These are phyloP conservation scores for Emberiza fucata DNA, from an alignment of 2,113 vertebrate genomes.

Conservation along the genomic window DNA sequence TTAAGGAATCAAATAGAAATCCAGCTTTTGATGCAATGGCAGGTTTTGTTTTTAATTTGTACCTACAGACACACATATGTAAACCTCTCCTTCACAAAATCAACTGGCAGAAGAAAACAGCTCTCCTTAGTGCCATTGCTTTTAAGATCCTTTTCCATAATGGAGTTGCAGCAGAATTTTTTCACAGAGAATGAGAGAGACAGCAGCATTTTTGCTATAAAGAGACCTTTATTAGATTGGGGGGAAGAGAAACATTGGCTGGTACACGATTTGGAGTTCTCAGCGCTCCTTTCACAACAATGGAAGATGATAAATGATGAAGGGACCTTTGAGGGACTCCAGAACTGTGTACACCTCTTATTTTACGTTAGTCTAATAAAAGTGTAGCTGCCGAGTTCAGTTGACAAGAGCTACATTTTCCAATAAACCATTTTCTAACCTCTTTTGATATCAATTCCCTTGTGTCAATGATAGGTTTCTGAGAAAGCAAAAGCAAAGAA, in stretches of 20 bases:
- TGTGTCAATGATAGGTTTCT: slow-evolving; percentile 3
- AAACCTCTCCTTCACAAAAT: not conserved
- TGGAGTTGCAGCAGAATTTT: not conserved
- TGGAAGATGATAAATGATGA: slow-evolving; percentile 47
- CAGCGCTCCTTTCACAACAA: slow-evolving; percentile 9
- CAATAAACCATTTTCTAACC: slow-evolving; percentile 58
- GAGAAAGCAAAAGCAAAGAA: slow-evolving; percentile 27
- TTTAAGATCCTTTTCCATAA: slow-evolving; percentile 10
- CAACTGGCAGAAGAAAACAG: not conserved
- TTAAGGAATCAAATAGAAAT: not conserved
- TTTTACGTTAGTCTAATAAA: slow-evolving; percentile 63
- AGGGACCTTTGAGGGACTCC: slow-evolving; percentile 41
- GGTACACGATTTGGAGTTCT: not conserved
- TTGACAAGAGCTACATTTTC: slow-evolving; percentile 43
- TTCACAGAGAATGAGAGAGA: not conserved
- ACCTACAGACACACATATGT: not conserved
- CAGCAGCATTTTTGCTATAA: slow-evolving; percentile 10
- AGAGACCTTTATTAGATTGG: slow-evolving; percentile 27
- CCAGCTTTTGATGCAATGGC: not conserved
- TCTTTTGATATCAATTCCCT: slow-evolving; percentile 47
- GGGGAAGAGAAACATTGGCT: not conserved
- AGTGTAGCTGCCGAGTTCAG: slow-evolving; percentile 13
- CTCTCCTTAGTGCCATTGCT: slow-evolving; percentile 21
- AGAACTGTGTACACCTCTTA: slow-evolving; percentile 4
- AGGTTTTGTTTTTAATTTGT: not conserved